Base-by-base conservation (phyloP, 1,140 invertebrate genomes). In the Pogonus chalceus region DNA sequence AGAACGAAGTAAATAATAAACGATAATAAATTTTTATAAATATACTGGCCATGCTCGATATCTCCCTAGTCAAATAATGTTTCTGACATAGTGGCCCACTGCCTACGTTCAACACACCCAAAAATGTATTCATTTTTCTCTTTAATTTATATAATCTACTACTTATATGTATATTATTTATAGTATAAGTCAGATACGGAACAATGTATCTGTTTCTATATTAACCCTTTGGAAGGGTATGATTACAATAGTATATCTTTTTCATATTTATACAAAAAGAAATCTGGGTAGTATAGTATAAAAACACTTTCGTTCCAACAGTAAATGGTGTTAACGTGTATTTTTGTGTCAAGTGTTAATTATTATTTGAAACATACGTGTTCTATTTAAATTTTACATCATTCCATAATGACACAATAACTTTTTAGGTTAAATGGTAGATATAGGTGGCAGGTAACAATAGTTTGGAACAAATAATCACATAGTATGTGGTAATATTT, bases 31-130 rank as follows among this genome's bases (percentile, higher is more conserved):
- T n/a, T n/a, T n/a, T n/a, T n/a, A n/a, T n/a, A n/a, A n/a, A n/a
- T n/a, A 7, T 7, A 43, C 37, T 16, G 35, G 55, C 54, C 59
- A 52, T 49, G 54, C 54, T 61, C 57, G 57, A 66, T 66, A 64
- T 64, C 62, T 66, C 64, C 61, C 62, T 59, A 60, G 61, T 65
- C 58, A 58, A 64, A 61, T 63, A 61, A 31, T 31, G n/a, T n/a
- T 61, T 56, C 48, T 59, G 55, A 59, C 55, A 52, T 52, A 43
- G 59, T 58, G 60, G 58, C 61, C 61, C 57, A 60, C 56, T 64
- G 7, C 59, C 59, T 58, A 58, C 56, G 56, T 58, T 64, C 59
- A 52, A 58, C 37, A 43, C 37, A 62, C 59, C 58, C 55, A 49
- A 53, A 55, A 49, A 55, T 55, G 53, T 54, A 52, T 48, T 60